phyloP scores from a whole-genome alignment of 1,140 invertebrate species.

The Drosophila obscura region DNA sequence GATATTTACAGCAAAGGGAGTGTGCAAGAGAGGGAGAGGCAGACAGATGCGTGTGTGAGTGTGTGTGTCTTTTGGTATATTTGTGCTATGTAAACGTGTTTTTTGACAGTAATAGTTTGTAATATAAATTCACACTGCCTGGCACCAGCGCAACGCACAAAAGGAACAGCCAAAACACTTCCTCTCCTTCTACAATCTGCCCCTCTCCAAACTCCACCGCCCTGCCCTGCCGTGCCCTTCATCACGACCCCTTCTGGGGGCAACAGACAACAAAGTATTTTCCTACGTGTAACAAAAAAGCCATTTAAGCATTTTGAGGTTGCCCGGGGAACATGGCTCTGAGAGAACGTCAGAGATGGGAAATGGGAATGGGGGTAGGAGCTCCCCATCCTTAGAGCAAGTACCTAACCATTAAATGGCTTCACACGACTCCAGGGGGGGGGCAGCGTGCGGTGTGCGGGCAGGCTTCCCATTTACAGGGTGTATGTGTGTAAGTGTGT shows the following conservation, averaged over 20 bases:
- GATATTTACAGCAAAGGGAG: not conserved
- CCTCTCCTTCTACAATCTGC: conserved; percentile 6
- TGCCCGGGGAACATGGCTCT: conserved; percentile 26
- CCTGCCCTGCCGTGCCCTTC: not conserved
- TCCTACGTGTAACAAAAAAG: conserved; percentile 82
- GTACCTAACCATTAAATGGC: conserved; percentile 79
- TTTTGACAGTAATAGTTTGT: conserved; percentile 83
- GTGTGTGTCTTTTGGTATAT: conserved; percentile 55
- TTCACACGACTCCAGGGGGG: conserved; percentile 42
- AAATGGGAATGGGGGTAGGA: conserved; percentile 40
- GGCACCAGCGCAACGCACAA: conserved; percentile 70
- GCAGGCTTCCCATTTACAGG: not conserved
- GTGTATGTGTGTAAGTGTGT: conserved; percentile 10
- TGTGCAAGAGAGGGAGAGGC: not conserved
- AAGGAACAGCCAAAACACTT: conserved; percentile 23
- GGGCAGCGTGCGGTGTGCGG: not conserved
- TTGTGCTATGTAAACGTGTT: conserved; percentile 82
- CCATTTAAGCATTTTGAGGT: conserved; percentile 83
- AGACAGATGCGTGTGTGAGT: conserved; percentile 9
- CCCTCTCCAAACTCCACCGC: not conserved
- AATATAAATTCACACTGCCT: conserved; percentile 78
- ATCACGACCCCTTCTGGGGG: not conserved
- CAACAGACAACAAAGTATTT: conserved; percentile 78
- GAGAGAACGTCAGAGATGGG: not conserved
- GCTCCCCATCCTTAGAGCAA: not conserved